Base-by-base conservation (phyloP, 2,888 invertebrate genomes). In the Thelaira solivaga region DNA sequence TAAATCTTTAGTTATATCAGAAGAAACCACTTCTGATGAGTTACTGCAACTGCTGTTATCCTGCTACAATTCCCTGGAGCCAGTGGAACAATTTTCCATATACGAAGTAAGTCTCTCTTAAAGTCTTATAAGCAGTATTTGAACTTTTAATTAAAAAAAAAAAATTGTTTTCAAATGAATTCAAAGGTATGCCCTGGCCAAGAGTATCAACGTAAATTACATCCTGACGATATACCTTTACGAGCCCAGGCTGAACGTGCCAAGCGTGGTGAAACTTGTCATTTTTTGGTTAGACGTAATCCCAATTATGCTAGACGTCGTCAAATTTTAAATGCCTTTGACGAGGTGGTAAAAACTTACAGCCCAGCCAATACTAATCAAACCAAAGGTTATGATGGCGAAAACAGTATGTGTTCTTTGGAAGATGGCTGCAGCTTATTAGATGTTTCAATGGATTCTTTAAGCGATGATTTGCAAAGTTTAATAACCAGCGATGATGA, bases 1-100 rank as follows among this genome's bases (percentile, higher is more conserved):
- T 91, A 97, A 97, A 90, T 96, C 96, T 82, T 90, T 97, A 83
- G 91, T 97, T 81, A 94, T 97, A 83, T 96, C 96, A 81, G 96
- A 96, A 83, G 92, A 94, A 85, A 97, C 97, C 53, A 96, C 96
- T 20, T 95, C 95, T 0, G 96, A 96, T 86, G 97, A 97, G 89
- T 90, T 97, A 77, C 92, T 97, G 77, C 93, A 94, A 78, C 92
- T 97, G 82, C 89, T 97, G 72, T 91, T 97, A 72, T 94, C 94
- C 83, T 96, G 96, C 89, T 96, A 95, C 87, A 94, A 93, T 88
- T 95, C 94, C 78, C 91, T 91, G 80, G 96, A 96, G 87, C 92
- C 94, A 22, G 94, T 96, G 2, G 96, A 96, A 89, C 93, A 95
- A 87, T 96, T 96, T 89, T 95, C 96, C 39, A 90, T 96, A 39